Percentiles rank a stretch among this genome's conserved stretches.
Evolutionary conservation across 2,888 invertebrate species (phyloP).

Genomic region (Chymomyza caudatula): DNA sequence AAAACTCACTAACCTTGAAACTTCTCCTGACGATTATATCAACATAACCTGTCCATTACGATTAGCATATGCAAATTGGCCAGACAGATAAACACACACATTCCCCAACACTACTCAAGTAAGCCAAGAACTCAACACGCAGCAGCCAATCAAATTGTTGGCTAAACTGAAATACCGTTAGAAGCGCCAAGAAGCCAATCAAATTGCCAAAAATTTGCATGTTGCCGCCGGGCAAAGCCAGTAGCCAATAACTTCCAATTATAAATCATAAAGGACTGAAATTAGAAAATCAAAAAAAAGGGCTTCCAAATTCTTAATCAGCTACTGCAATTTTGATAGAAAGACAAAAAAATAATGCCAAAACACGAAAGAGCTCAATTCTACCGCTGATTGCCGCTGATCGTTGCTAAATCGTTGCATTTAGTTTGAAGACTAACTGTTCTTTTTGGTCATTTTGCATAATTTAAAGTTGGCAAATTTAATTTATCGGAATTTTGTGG

Average conservation of each 20-base stretch:
- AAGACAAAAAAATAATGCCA: conserved; percentile 42
- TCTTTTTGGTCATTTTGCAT: conserved; percentile 47
- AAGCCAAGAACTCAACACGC: conserved; percentile 19
- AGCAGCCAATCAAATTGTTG: conserved; percentile 31
- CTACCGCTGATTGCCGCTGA: conserved; percentile 37
- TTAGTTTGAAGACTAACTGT: conserved; percentile 53
- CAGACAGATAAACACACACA: conserved; percentile 68
- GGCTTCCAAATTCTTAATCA: conserved; percentile 11
- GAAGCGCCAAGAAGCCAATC: conserved; percentile 43
- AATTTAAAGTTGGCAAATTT: conserved; percentile 62
- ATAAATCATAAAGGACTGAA: conserved; percentile 55
- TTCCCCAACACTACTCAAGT: conserved; percentile 18
- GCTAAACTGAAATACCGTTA: conserved; percentile 46
- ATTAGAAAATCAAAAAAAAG: conserved; percentile 50
- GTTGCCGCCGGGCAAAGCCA: conserved; percentile 47
- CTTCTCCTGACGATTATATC: neutral
- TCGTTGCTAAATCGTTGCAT: conserved; percentile 35
- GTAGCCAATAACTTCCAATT: conserved; percentile 67
- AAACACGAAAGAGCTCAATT: conserved; percentile 40
- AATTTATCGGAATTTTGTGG: conserved; percentile 57
- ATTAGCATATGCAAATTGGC: conserved; percentile 53
- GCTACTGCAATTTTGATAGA: conserved; percentile 60
- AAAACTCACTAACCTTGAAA: conserved; percentile 52
- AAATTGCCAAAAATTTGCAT: conserved; percentile 49
- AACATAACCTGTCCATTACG: conserved; percentile 20